Evolutionary conservation across 2,888 invertebrate species (phyloP), one percentile per base, ranked within the genome.

Genomic region (Lasioglossum leucozonium): DNA sequence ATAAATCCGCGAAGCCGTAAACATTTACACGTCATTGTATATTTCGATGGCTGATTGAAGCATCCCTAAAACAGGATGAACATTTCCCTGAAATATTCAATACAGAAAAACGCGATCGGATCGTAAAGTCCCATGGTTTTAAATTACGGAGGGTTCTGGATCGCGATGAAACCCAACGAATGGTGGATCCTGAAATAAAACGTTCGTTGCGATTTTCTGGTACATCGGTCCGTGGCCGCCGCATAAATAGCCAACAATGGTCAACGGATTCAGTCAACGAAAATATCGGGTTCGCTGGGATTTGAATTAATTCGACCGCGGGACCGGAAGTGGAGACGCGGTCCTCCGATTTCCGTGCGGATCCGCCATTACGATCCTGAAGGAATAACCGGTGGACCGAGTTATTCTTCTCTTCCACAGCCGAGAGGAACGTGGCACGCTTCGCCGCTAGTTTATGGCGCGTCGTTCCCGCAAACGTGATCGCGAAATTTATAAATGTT

Each of bases 291-390:
- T 13, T 42, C 55, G 71, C 51, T 51, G 18, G 82, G 62, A 74
- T 77, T 73, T 58, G 77, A 77, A 82, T 82, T 73, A 78, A 78
- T 78, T 34, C 34, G 75, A 37, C 37, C 77, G 40, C 47, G 77
- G 51, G 37, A 44, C 72, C 55, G 79, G 73, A 79, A 79, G 55
- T 67, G 18, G 10, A n/a, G n/a, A 34, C 73, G 65, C 73, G 26
- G 47, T 37, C 72, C 47, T 40, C 65, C 65, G 34, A 44, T 47
- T 79, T 67, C 73, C 67, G 79, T n/a, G 65, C 65, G 65, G 10
- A 34, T 34, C 22, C 55, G 55, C n/a, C 55, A n/a, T n/a, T 55
- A 55, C 51, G n/a, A 55, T 55, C 30, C 42, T 30, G 62, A 30
- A 44, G 44, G 72, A 81, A 72, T 72, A 71, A 72, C 81, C 72